phyloP scores from a whole-genome alignment of 64 coral and sea anemone species.

The Montipora sp. region DNA sequence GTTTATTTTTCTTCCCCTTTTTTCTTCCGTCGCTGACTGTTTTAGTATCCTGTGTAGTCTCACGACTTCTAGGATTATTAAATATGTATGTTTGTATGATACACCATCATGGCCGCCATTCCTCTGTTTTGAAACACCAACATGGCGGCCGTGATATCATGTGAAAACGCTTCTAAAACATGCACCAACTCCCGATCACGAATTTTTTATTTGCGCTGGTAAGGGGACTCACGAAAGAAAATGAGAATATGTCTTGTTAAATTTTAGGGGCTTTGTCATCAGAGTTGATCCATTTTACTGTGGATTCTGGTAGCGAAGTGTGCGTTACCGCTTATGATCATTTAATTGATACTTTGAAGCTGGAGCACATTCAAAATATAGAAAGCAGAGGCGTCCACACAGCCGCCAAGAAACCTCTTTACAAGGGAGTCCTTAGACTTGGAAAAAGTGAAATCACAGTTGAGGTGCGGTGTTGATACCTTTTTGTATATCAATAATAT shows the following conservation, averaged over 20 bases:
- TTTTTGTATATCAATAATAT: background rate
- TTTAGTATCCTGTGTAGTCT: too few relatives aligned
- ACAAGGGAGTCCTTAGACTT: slow-evolving; percentile 48
- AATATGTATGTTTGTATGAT: too few relatives aligned
- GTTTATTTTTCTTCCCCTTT: too few relatives aligned
- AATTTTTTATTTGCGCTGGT: background rate
- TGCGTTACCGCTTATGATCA: slow-evolving; percentile 32
- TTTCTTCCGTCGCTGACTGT: too few relatives aligned
- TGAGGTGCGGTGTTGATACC: slow-evolving; percentile 40
- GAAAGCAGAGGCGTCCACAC: slow-evolving; percentile 69
- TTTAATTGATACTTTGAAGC: slow-evolving; percentile 15
- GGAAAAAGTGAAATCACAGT: slow-evolving; percentile 64
- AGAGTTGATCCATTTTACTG: slow-evolving; percentile 46
- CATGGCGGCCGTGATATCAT: too few relatives aligned
- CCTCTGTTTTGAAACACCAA: too few relatives aligned
- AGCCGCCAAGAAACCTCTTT: slow-evolving; percentile 26
- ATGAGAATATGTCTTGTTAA: background rate
- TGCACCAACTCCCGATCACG: too few relatives aligned
- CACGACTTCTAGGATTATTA: too few relatives aligned
- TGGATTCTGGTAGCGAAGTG: slow-evolving; percentile 85
- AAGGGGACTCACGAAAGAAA: too few relatives aligned
- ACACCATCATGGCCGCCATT: too few relatives aligned
- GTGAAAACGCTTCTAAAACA: too few relatives aligned
- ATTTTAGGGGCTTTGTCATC: slow-evolving; percentile 29
- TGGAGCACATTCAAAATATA: slow-evolving; percentile 28